phyloP scores from a whole-genome alignment of 2,113 vertebrate species.

The Crocuta crocuta region DNA sequence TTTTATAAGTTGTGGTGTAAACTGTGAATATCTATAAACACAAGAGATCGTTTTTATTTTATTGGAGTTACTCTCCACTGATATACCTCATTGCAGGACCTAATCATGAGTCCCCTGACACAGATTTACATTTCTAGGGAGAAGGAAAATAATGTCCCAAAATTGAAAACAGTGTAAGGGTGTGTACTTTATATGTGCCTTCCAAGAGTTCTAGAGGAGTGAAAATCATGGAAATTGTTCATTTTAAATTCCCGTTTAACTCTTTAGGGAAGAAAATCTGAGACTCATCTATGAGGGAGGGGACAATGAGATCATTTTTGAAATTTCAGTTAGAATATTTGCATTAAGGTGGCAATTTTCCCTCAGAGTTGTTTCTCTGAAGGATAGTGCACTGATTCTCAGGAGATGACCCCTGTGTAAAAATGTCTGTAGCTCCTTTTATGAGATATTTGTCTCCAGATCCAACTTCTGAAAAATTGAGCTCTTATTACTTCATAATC shows the following conservation, averaged over 20 bases:
- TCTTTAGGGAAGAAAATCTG: not conserved
- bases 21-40: conserved; percentile 67
- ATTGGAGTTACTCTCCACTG: not conserved
- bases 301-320: not conserved
- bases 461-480: not conserved
- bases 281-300: not conserved
- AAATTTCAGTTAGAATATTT: not conserved
- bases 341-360: not conserved
- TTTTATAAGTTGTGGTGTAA: conserved; percentile 65
- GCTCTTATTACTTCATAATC: not conserved
- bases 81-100: not conserved
- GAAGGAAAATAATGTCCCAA: conserved; percentile 2
- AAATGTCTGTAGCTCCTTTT: not conserved
- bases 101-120: not conserved
- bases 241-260: not conserved
- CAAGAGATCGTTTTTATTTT: conserved; percentile 48
- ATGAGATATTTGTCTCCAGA: not conserved
- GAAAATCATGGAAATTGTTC: not conserved
- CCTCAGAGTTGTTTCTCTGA: not conserved
- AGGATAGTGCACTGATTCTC: not conserved
- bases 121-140: not conserved
- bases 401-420: too few relatives aligned
- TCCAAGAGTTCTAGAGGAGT: not conserved
- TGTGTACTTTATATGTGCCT: not conserved
- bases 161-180: not conserved